A percentile compares a stretch with the other conserved stretches of the same genome.
These are phyloP conservation scores for Aphodius granarius DNA, from an alignment of 2,888 invertebrate genomes.

Conservation along the genomic window DNA sequence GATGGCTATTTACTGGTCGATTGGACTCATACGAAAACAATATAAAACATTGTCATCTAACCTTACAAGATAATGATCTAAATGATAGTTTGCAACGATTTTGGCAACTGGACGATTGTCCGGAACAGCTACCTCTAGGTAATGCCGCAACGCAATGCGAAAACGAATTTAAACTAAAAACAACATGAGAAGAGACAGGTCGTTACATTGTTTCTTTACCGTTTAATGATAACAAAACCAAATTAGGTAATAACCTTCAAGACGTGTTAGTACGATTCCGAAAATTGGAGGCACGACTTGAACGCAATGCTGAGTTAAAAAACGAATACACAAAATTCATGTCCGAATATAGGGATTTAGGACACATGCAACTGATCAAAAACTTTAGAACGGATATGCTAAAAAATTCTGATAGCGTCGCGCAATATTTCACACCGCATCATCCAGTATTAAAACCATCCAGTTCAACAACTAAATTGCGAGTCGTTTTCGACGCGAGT, in stretches of 20 bases:
- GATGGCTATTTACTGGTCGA: conserved; percentile 28
- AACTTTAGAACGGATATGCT: no score
- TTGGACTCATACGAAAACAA: no score
- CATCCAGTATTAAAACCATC: conserved; percentile 13
- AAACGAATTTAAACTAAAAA: background rate
- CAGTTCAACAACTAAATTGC: background rate
- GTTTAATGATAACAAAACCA: background rate
- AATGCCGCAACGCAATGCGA: background rate
- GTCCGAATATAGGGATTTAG: background rate
- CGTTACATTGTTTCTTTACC: conserved; percentile 5
- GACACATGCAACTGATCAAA: background rate
- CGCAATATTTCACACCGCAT: conserved; percentile 14
- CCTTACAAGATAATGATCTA: background rate
- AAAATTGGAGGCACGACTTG: background rate
- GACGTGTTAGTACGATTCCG: background rate
- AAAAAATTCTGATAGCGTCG: no score
- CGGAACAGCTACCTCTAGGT: background rate
- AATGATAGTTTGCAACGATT: background rate
- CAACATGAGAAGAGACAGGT: background rate
- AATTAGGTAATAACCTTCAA: background rate
- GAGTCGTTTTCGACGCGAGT: conserved; percentile 19
- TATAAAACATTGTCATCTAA: background rate
- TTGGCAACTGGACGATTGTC: background rate
- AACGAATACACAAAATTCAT: background rate
- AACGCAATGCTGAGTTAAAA: background rate